A percentile compares a stretch with the other conserved stretches of the same genome.
Conservation (phyloP, 2,113 vertebrate species). For the Glareola pratincola region DNA sequence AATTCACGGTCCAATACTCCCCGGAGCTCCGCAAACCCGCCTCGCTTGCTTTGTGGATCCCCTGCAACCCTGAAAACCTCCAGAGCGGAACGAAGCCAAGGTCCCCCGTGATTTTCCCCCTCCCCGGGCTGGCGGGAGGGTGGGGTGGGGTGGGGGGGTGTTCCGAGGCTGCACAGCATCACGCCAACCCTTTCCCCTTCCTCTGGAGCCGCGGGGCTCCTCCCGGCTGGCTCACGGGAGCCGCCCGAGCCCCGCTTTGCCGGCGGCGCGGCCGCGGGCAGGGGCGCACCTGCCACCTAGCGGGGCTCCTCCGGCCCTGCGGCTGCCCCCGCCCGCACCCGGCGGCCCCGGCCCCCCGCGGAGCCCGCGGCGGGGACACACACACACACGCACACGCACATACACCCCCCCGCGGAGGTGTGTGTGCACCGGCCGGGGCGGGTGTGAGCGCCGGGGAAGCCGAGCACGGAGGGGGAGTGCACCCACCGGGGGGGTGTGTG, state of each 20-base stretch:
- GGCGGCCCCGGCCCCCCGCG: not conserved
- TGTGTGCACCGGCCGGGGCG: not conserved
- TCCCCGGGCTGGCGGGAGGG: too few relatives aligned
- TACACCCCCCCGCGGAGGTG: too few relatives aligned
- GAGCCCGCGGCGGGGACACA: not conserved
- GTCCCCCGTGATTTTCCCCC: not conserved
- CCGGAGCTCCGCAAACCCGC: not conserved
- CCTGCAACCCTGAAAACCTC: not conserved
- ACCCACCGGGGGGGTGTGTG: too few relatives aligned
- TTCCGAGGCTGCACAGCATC: not conserved
- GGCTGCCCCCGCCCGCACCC: not conserved
- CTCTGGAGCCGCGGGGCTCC: not conserved
- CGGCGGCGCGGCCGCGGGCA: accelerated
- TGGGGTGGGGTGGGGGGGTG: too few relatives aligned
- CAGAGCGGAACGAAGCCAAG: not conserved
- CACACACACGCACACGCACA: too few relatives aligned
- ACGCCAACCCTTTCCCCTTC: not conserved
- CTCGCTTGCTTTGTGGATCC: not conserved
- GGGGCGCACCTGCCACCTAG: not conserved
- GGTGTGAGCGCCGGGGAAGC: too few relatives aligned
- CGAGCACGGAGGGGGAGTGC: not conserved
- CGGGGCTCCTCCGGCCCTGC: not conserved
- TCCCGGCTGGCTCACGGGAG: not conserved
- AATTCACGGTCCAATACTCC: not conserved
- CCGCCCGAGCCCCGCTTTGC: accelerated